Evolutionary conservation across 2,113 vertebrate genomes (phyloP).

Genomic region (Salminus brasiliensis): DNA sequence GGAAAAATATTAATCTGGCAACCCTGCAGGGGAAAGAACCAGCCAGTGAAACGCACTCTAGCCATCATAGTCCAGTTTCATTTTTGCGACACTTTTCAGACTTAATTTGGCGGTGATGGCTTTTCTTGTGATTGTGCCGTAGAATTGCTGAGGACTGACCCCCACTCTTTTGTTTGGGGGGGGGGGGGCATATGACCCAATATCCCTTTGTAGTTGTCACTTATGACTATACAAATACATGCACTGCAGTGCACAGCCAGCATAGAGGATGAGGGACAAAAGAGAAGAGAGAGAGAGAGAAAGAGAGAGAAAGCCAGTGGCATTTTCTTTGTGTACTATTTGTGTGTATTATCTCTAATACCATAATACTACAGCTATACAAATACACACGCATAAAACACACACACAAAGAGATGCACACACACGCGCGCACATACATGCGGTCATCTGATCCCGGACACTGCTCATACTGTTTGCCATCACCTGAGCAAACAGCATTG

Average conservation of each 20-base stretch:
- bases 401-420: slow-evolving; percentile 14
- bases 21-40: too few species aligned
- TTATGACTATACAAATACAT: neutral
- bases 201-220: too few species aligned
- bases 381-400: slow-evolving; percentile 6
- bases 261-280: neutral
- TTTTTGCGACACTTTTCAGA: too few species aligned
- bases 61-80: too few species aligned
- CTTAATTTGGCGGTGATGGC: too few species aligned
- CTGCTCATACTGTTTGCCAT: slow-evolving; percentile 35
- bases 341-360: slow-evolving; percentile 17
- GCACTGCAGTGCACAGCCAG: neutral
- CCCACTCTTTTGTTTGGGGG: too few species aligned
- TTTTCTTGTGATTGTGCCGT: too few species aligned
- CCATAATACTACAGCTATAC: slow-evolving; percentile 20
- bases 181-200: too few species aligned
- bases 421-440: neutral
- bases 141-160: too few species aligned
- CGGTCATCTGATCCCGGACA: slow-evolving; percentile 40
- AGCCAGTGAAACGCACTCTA: too few species aligned
- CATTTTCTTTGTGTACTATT: neutral
- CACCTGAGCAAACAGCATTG: slow-evolving; percentile 54
- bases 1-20: too few species aligned
- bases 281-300: slow-evolving; percentile 14
- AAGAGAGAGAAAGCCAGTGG: neutral